A percentile compares a stretch with the other conserved stretches of the same genome.
These are phyloP conservation scores for Gallinago jamesoni DNA, from an alignment of 2,113 vertebrate species.

Conservation along the genomic window DNA sequence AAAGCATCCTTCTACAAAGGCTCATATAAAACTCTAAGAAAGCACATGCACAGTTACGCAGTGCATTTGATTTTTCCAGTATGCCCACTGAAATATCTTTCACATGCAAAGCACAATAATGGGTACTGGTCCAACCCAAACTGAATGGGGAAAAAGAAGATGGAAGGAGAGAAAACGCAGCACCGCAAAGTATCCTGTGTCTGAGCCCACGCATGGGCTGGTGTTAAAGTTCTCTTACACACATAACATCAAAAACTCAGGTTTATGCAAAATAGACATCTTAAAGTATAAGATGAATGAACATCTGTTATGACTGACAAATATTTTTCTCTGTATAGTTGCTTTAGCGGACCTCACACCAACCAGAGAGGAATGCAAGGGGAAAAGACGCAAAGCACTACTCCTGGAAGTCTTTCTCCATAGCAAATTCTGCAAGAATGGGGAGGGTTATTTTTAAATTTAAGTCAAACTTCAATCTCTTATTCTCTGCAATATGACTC, in stretches of 20 bases:
- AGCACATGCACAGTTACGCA: neutral
- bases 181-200: accelerated
- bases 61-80: neutral
- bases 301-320: neutral
- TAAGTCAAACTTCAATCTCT: neutral
- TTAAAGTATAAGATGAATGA: neutral
- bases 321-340: neutral
- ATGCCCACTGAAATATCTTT: neutral
- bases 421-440: neutral
- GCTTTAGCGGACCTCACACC: neutral
- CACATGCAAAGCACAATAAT: neutral
- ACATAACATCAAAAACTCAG: too few species aligned
- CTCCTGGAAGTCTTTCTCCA: neutral
- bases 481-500: neutral
- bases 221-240: neutral
- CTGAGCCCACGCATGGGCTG: neutral
- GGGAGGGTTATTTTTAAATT: neutral
- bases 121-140: neutral
- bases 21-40: accelerated
- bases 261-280: neutral
- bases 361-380: neutral
- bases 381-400: neutral
- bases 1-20: neutral
- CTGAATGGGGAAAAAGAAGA: neutral
- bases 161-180: neutral